phyloP scores from a whole-genome alignment of 2,797 vertebrate genomes.

The Poeciliopsis gracilis region DNA sequence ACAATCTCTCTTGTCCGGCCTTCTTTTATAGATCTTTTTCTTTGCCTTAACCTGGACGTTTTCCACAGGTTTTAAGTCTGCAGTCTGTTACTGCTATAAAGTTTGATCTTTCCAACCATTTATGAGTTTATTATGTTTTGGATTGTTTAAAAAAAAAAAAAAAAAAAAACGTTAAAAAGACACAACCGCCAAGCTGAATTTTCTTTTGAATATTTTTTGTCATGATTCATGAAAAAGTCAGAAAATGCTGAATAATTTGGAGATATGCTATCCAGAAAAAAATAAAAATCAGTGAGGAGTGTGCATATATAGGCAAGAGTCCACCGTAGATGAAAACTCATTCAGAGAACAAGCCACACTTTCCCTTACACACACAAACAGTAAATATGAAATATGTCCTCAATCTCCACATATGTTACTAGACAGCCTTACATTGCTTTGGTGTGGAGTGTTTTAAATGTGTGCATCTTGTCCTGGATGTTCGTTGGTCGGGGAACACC shows the following conservation, averaged over 20 bases:
- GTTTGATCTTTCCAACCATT: not conserved
- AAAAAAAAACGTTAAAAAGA: not conserved
- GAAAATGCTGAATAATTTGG: not conserved
- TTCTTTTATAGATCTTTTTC: not conserved
- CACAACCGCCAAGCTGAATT: not conserved
- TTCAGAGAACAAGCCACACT: not conserved
- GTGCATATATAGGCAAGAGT: not conserved
- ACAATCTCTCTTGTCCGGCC: not conserved
- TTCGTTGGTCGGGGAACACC: not conserved
- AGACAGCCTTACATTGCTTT: not conserved
- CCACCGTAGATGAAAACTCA: not conserved
- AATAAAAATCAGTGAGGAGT: not conserved
- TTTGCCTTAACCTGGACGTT: not conserved
- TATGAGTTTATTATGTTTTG: not conserved
- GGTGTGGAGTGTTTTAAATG: not conserved
- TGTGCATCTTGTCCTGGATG: not conserved
- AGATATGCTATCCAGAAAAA: not conserved
- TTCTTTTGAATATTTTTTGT: not conserved
- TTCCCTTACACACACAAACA: no score
- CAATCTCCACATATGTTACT: not conserved
- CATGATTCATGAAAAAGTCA: not conserved
- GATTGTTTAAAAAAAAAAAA: not conserved
- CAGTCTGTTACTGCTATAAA: not conserved
- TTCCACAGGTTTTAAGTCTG: not conserved
- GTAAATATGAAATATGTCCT: not conserved